Conservation (phyloP, 2,797 vertebrate genomes). For the Oreortyx pictus region DNA sequence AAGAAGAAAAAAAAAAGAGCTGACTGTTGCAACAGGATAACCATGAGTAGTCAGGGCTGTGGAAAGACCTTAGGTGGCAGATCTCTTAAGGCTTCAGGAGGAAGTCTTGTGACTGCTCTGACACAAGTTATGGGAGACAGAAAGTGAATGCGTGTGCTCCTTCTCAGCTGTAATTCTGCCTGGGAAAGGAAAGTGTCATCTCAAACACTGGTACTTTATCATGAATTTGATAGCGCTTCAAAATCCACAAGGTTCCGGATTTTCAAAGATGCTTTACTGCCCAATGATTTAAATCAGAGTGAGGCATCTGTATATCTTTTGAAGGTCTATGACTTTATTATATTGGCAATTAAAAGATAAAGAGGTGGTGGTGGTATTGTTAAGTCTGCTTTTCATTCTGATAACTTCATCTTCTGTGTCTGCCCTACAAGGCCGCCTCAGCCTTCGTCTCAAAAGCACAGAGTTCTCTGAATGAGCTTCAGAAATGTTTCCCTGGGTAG, state of each 20-base stretch:
- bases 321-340: constrained; percentile 11
- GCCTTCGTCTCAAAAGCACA: constrained; percentile 50
- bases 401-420: constrained; percentile 45
- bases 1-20: neutral
- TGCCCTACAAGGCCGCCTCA: neutral
- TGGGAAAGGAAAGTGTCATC: neutral
- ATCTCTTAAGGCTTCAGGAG: neutral
- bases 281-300: neutral
- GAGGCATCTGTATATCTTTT: neutral
- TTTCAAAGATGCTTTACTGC: neutral
- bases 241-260: neutral
- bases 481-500: neutral
- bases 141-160: neutral
- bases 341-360: neutral
- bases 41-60: neutral
- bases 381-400: neutral
- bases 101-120: neutral
- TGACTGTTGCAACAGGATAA: neutral
- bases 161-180: neutral
- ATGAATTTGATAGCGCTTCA: neutral
- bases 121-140: neutral
- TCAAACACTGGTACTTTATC: neutral
- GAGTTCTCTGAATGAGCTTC: constrained; percentile 38
- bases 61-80: neutral
- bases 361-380: neutral